Base-by-base conservation (phyloP, 1,140 invertebrate species). In the Mercenaria mercenaria region DNA sequence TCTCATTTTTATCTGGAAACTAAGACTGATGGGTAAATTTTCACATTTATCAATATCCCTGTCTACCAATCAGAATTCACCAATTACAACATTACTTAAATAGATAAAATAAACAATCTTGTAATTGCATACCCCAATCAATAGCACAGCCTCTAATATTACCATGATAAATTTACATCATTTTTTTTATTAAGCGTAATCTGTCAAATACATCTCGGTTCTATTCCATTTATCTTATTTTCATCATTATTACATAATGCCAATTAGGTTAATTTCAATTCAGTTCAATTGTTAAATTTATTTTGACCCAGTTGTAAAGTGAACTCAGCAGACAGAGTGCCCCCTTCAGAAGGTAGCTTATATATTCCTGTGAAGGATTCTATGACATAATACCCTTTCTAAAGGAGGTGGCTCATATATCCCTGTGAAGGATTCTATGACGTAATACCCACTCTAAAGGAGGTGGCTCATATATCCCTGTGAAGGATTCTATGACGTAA, bases 1-100 rank as follows among this genome's bases (percentile, higher is more conserved):
- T 87, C 85, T 79, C 76, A 87, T 87, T 87, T 87, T 61, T 50
- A 41, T 87, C 47, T n/a, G 39, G 67, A 72, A 85, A 72, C 59
- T 67, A 85, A 72, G 82, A 74, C 23, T 69, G 67, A 85, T 85
- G 82, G 82, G 67, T 72, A 67, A 72, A 72, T 69, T 85, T 85
- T 85, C 64, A 67, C 64, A 56, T 47, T 69, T 50, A 85, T 72
- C 82, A 85, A 85, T 85, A 50, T 10, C 18, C 47, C 8, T 29
- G n/a, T 67, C 52, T 79, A 50, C 47, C 72, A 87, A 87, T 87
- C 69, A 77, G 37, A 29, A 18, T 26, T 4, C 2, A 59, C 43
- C 83, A 74, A 59, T 86, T 86, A 86, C 43, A n/a, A 26, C 37
- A 37, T 56, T 23, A 50, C 37, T 56, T 72, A 52, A 59, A 86